Conservation (phyloP, 2,113 vertebrate species). For the Equus przewalskii region DNA sequence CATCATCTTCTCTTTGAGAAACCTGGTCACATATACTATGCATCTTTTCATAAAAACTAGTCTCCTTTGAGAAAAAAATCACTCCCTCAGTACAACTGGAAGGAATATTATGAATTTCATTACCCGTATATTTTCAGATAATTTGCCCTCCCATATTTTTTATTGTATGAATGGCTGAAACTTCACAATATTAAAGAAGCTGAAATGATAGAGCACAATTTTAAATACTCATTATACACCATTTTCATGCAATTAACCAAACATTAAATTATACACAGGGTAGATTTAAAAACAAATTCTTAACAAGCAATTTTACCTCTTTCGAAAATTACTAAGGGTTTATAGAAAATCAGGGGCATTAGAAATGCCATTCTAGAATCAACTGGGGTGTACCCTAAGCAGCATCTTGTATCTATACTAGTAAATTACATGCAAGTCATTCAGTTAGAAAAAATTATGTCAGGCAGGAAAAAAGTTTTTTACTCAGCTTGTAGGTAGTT, state of each 20-base stretch:
- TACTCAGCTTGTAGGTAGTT: neutral
- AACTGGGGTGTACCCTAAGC: neutral
- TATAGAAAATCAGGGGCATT: neutral
- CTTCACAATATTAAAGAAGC: neutral
- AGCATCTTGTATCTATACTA: neutral
- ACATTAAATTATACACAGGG: neutral
- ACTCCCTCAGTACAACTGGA: neutral
- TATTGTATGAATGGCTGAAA: neutral
- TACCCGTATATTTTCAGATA: neutral
- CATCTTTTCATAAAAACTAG: neutral
- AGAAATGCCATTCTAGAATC: neutral
- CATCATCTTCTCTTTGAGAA: neutral
- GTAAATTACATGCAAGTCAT: constrained; percentile 18
- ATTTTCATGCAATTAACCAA: neutral
- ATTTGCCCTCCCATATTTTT: neutral
- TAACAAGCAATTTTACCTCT: neutral
- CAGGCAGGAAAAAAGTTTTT: neutral
- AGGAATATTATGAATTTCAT: neutral
- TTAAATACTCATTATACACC: neutral
- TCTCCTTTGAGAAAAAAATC: neutral
- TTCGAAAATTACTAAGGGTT: neutral
- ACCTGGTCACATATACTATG: neutral
- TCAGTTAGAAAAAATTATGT: neutral
- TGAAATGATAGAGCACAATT: neutral
- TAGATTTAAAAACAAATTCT: neutral